Base-by-base conservation (phyloP, 2,888 invertebrate species). In the Megastigmus dorsalis region DNA sequence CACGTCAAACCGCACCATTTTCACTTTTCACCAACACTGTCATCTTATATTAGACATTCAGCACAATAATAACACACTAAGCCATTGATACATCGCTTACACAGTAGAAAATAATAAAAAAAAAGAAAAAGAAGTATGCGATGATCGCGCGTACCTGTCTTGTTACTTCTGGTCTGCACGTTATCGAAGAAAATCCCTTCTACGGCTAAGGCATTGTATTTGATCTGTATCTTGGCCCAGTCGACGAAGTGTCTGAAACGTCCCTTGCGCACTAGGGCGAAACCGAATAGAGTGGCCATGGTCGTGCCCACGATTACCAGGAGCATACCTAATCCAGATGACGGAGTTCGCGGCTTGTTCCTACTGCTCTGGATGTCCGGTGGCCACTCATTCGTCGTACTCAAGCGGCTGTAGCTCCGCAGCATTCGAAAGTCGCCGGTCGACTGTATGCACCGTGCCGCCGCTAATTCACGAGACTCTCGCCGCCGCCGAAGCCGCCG, bases 171-270 rank as follows among this genome's bases (percentile, higher is more conserved):
- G 33, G 89, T 88, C 83, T 90, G 90, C 23, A 91, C 81, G 85
- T 90, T 88, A 85, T 93, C 93, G 82, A 92, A 91, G 75, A 92
- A 84, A 26, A 93, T 84, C 3, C 90, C 91, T 69, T 89, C 90
- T 3, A 88, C 88, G 66, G 93, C 93, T 43, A 92, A 87, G 72
- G 90, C 88, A 82, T 92, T 91, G 88, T 92, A 92, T 75, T 90
- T 89, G 68, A 92, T 66, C 75, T 90, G 59, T 0, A 70, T 10
- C 1, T 9, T 0, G 1, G 28, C 7, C 65, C 60, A 66, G 6
- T 69, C 38, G 18, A 55, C 3, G 15, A 15, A n/a, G 15, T 13
- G 30, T 7, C 26, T 10, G 0, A 71, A 0, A 0, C 33, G 6
- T 4, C 1, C 2, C 5, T n/a, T 43, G 3, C 33, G 52, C 30